phyloP scores from a whole-genome alignment of 2,888 invertebrate genomes.

The Apomyelois bistriatella region DNA sequence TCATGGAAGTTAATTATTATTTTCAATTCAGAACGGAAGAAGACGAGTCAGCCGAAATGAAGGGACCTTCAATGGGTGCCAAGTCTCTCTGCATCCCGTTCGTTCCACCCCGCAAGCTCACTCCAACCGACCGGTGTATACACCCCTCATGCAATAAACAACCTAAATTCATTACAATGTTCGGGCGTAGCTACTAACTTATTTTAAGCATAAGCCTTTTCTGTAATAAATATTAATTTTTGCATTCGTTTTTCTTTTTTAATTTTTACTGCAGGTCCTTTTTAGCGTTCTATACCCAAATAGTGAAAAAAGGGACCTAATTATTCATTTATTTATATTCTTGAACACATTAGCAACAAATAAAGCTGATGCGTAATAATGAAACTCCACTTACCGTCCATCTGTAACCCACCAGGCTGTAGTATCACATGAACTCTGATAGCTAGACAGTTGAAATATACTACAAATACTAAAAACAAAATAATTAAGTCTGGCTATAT shows the following conservation, averaged over 20 bases:
- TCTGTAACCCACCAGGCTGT: no score
- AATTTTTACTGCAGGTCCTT: no score
- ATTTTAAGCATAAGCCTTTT: background rate
- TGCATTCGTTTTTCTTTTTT: background rate
- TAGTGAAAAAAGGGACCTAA: no score
- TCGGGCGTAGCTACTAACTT: constrained; percentile 93
- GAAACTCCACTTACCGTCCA: no score
- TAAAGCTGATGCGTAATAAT: no score
- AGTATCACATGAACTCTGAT: no score
- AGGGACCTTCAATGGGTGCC: constrained; percentile 98
- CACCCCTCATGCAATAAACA: constrained; percentile 90
- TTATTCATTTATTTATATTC: no score
- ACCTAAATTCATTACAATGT: constrained; percentile 92
- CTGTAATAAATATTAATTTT: background rate
- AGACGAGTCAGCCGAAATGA: constrained; percentile 80
- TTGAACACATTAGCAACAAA: no score
- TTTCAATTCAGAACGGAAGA: constrained; percentile 81
- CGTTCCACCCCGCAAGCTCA: constrained; percentile 86
- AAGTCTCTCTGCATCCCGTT: constrained; percentile 99
- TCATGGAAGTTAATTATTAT: background rate
- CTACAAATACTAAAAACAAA: no score
- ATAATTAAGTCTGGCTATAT: no score
- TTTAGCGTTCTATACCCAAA: no score
- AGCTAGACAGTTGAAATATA: no score
- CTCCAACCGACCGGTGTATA: constrained; percentile 87